A percentile compares a stretch with the other conserved stretches of the same genome.
phyloP scores from a whole-genome alignment of 2,797 vertebrate genomes.

The Kryptolebias ocellatus region DNA sequence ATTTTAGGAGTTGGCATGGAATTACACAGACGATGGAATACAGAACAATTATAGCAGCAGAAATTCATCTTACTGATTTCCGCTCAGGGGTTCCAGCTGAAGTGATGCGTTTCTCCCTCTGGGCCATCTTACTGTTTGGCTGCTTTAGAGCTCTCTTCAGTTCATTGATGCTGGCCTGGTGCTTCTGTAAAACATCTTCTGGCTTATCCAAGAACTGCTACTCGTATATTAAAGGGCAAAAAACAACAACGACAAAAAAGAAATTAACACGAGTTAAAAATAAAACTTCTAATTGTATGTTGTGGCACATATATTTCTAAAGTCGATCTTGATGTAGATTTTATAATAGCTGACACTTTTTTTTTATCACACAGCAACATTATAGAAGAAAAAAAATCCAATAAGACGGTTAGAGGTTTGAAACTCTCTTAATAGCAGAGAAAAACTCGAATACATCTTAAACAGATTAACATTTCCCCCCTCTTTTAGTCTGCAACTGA shows the following conservation, averaged over 20 bases:
- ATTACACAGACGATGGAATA: background rate
- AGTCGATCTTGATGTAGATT: background rate
- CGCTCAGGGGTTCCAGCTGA: constrained; percentile 90
- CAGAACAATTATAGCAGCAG: background rate
- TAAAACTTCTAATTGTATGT: background rate
- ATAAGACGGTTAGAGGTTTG: background rate
- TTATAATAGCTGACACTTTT: no score
- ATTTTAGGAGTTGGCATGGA: background rate
- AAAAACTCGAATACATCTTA: background rate
- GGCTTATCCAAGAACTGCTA: constrained; percentile 96
- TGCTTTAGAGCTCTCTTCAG: constrained; percentile 95
- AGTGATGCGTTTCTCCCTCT: constrained; percentile 90
- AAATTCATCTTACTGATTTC: constrained; percentile 77
- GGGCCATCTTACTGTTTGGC: constrained; percentile 96
- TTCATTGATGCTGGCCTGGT: constrained; percentile 99
- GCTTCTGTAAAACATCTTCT: constrained; percentile 96
- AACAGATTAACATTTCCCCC: background rate
- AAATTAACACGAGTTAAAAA: constrained; percentile 5
- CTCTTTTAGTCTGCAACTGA: background rate
- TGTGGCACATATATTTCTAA: background rate
- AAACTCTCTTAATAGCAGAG: background rate
- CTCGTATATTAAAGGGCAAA: constrained; percentile 37
- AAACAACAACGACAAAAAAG: constrained; percentile 1
- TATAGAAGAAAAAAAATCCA: background rate
- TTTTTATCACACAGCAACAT: no score